Evolutionary conservation across 1,140 invertebrate genomes (phyloP), one percentile per base, ranked within the genome.

Genomic region (Panulirus ornatus): DNA sequence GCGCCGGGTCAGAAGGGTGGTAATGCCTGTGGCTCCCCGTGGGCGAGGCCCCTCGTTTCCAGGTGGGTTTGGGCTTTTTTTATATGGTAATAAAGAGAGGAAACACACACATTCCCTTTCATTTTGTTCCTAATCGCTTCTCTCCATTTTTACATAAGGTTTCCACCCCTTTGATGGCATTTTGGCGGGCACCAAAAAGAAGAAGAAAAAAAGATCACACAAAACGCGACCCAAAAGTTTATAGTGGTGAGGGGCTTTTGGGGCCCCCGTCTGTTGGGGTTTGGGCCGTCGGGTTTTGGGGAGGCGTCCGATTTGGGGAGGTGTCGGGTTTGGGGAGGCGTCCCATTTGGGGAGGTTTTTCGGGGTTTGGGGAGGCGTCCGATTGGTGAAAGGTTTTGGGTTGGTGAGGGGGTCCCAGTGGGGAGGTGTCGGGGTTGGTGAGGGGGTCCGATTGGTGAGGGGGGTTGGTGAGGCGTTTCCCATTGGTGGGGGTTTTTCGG

Each of bases 121-220:
- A 88, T 88, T 78, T 73, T 78, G 78, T 82, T 82, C 87, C 78
- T 88, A 88, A 88, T 88, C 79, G 78, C 87, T 88, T 88, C 87
- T 83, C 87, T 88, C 87, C 87, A 82, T 88, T 88, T 88, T 88
- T 88, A 82, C 87, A 88, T 88, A 88, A 88, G 87, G 87, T 47
- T 81, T 88, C 66, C 87, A n/a, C 71, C 71, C 73, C 73, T 86
- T 86, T 86, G 84, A 86, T 86, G 84, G 84, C 40, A 76, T 58
- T 86, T 58, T 76, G 84, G 84, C 84, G 73, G 84, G 73, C 84
- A 78, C 71, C 34, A 58, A 63, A 83, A 83, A 82, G 38, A 58
- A 30, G 36, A 86, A 51, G 70, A 76, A 44, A 58, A 38, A 58
- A 36, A 86, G 22, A 27, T 75, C 27, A 79, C 22, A 51, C 16